A percentile compares a stretch with the other conserved stretches of the same genome.
Conservation (phyloP, 2,888 invertebrate genomes). For the Agriotes lineatus region DNA sequence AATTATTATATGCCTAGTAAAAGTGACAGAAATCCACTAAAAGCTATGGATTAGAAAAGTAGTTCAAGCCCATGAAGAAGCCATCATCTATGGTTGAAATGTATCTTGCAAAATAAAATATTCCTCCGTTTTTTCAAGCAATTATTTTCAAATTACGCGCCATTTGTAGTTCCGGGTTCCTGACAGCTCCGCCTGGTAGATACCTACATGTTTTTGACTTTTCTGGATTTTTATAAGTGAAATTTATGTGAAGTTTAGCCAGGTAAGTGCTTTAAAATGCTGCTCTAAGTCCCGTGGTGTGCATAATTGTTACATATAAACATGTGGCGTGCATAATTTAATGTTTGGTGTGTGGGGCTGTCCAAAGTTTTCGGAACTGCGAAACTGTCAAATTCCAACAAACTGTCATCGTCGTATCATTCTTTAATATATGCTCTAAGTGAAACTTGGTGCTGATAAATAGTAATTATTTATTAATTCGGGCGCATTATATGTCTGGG, state of each 20-base stretch:
- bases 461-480: constrained; percentile 22
- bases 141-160: constrained; percentile 23
- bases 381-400: constrained; percentile 46
- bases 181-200: constrained; percentile 46
- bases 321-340: constrained; percentile 20
- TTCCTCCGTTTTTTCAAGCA: no score
- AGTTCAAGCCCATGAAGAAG: no score
- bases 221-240: constrained; percentile 39
- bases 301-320: background rate
- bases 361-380: constrained; percentile 45
- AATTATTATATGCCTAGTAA: no score
- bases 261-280: constrained; percentile 39
- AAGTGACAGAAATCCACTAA: no score
- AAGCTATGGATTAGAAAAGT: no score
- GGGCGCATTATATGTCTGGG: constrained; percentile 41
- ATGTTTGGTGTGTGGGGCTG: constrained; percentile 26
- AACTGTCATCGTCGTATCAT: constrained; percentile 53
- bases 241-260: constrained; percentile 46
- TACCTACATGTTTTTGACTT: constrained; percentile 49
- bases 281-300: background rate
- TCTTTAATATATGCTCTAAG: constrained; percentile 52
- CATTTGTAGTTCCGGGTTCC: constrained; percentile 40
- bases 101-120: no score
- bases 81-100: no score
- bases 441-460: constrained; percentile 47